Base-by-base conservation (phyloP, 2,113 vertebrate species). In the Hypocryptadius cinnamomeus region DNA sequence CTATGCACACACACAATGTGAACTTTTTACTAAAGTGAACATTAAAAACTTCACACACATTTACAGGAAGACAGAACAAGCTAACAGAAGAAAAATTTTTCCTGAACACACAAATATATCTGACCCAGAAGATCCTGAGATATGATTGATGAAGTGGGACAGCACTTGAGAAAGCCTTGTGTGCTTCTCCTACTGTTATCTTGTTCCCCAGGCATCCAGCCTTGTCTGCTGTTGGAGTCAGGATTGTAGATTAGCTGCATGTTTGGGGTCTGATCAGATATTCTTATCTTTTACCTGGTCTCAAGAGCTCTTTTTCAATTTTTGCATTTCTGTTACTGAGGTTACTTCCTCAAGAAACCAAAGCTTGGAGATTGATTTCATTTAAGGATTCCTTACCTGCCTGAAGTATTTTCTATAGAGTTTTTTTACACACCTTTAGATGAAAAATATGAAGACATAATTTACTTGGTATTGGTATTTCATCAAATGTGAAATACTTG, bases 41-140 rank as follows among this genome's bases (percentile, higher is more conserved):
- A 0, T 68, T 74, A 31, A 77, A 72, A 92, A 45, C 27, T 30
- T 84, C 7, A 11, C 5, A 0, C 0, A 2, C 25, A 1, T 70
- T 73, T 30, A 47, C 39, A 92, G 16, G n/a, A 69, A 74, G 61
- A 15, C 20, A 17, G 14, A 76, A 24, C 8, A 42, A 89, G 59
- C 28, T 86, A 59, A 44, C 7, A 6, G 50, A 48, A 77, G 44
- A 68, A 44, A 45, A 31, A 10, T 2, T 1, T 42, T 39, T 70
- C 31, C n/a, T 44, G 42, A 87, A 25, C 20, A 28, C 35, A 25
- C 12, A 11, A 78, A 40, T 60, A 4, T 11, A 10, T 57, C 51
- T 79, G 61, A 68, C 25, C 23, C 39, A 53, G 42, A 22, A 85
- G 40, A 35, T 69, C 53, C 24, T 42, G 54, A 83, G 63, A 19